Conservation (phyloP, 2,888 invertebrate genomes). For the Anarsia innoxiella region DNA sequence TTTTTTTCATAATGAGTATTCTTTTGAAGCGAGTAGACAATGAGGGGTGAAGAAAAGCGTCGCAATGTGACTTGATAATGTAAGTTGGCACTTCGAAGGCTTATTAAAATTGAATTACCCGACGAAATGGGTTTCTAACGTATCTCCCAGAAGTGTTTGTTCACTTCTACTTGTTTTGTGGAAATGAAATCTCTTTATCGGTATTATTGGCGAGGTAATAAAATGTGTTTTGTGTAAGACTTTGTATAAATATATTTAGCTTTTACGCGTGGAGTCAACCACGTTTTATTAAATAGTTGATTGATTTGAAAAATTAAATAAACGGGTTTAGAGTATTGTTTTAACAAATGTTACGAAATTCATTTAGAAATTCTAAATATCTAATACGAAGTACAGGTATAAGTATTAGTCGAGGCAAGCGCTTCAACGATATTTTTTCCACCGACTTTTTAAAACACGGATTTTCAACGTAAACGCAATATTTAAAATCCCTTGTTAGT, state of each 20-base stretch:
- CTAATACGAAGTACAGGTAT: no score
- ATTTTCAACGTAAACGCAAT: constrained; percentile 26
- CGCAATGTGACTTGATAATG: constrained; percentile 45
- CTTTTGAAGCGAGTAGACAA: constrained; percentile 37
- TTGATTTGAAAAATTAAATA: neutral
- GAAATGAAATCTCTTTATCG: neutral
- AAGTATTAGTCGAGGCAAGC: neutral
- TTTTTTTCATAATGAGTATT: constrained; percentile 39
- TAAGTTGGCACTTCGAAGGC: constrained; percentile 41
- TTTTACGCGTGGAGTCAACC: neutral
- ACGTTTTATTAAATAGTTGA: neutral
- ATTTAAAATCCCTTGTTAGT: constrained; percentile 29
- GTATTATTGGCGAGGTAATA: no score
- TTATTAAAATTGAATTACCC: constrained; percentile 50
- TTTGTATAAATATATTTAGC: no score
- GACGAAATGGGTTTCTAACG: constrained; percentile 37
- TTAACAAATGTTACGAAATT: no score
- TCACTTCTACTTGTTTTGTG: neutral
- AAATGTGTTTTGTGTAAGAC: no score
- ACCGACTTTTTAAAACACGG: constrained; percentile 16
- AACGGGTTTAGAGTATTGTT: no score
- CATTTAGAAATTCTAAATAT: no score
- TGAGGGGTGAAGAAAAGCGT: constrained; percentile 31
- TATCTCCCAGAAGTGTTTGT: constrained; percentile 23
- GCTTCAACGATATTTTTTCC: neutral